Percentiles rank a stretch among this genome's conserved stretches.
Conservation (phyloP, 2,113 vertebrate genomes). For the Lutjanus erythropterus region DNA sequence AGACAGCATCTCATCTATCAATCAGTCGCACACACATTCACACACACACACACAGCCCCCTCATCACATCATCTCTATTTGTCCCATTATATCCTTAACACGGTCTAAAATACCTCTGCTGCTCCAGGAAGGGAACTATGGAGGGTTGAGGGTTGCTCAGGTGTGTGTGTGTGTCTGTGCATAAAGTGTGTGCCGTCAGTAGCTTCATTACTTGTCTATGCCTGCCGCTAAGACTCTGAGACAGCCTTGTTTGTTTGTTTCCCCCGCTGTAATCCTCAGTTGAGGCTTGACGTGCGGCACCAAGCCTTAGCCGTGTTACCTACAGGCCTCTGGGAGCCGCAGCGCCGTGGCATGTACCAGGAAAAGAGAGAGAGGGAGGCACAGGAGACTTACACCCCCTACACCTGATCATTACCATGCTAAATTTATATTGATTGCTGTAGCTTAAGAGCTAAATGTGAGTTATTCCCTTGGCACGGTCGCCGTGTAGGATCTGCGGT, state of each 20-base stretch:
- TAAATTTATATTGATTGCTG: slow-evolving; percentile 87
- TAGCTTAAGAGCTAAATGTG: slow-evolving; percentile 82
- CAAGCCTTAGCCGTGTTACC: slow-evolving; percentile 62
- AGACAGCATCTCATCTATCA: slow-evolving; percentile 72
- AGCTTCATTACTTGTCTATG: slow-evolving; percentile 55
- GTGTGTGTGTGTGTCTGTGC: slow-evolving; percentile 20
- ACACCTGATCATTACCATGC: slow-evolving; percentile 84
- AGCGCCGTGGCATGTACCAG: slow-evolving; percentile 13
- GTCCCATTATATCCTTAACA: slow-evolving; percentile 75
- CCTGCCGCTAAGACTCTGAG: slow-evolving; percentile 51
- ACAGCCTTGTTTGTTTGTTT: slow-evolving; percentile 68
- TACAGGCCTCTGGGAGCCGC: slow-evolving; percentile 64
- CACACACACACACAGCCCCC: slow-evolving; percentile 15
- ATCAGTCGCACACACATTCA: slow-evolving; percentile 36
- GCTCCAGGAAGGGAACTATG: slow-evolving; percentile 36
- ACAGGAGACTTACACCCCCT: slow-evolving; percentile 70
- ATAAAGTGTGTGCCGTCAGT: slow-evolving; percentile 38
- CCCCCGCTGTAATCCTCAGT: slow-evolving; percentile 64
- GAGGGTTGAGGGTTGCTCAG: slow-evolving; percentile 19
- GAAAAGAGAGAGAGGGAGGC: slow-evolving; percentile 61
- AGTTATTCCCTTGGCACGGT: slow-evolving; percentile 77
- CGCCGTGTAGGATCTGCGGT: slow-evolving; percentile 63
- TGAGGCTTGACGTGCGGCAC: slow-evolving; percentile 57
- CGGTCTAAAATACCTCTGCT: slow-evolving; percentile 65
- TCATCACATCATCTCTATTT: slow-evolving; percentile 69